Conservation (phyloP, 2,888 invertebrate genomes). For the Ophion obscuratus region DNA sequence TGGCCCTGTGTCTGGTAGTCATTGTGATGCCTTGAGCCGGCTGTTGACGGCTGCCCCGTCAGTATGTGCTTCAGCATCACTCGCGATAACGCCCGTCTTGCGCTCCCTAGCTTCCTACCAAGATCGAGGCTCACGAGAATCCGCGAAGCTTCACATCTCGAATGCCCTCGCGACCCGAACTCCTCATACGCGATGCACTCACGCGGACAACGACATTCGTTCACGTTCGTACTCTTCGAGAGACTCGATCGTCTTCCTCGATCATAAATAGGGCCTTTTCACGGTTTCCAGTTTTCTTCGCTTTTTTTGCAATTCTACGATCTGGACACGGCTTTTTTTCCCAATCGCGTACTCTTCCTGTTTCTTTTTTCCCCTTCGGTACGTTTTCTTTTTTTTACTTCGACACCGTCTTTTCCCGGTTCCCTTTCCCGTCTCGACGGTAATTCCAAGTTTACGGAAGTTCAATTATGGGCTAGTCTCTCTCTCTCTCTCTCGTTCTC, state of each 20-base stretch:
- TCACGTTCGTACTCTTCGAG: background rate
- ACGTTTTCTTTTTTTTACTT: background rate
- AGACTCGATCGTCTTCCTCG: background rate
- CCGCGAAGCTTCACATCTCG: slow-evolving; percentile 38
- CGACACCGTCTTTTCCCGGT: background rate
- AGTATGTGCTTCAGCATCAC: slow-evolving; percentile 91
- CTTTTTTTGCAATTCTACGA: background rate
- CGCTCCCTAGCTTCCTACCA: background rate
- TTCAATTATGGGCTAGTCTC: background rate
- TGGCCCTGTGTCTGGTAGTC: slow-evolving; percentile 75
- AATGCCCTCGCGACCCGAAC: background rate
- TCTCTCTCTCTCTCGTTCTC: background rate
- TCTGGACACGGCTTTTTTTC: background rate
- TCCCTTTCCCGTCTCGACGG: background rate
- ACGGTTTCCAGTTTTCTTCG: background rate
- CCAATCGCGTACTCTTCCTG: background rate
- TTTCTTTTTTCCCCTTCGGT: background rate
- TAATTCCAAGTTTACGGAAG: slow-evolving; percentile 31
- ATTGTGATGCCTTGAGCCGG: slow-evolving; percentile 84
- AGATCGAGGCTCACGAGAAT: background rate
- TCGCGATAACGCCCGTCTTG: slow-evolving; percentile 65
- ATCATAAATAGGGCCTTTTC: background rate
- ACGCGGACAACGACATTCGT: background rate
- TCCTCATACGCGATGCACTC: background rate
- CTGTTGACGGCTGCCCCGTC: slow-evolving; percentile 85